These are phyloP conservation scores for Carduelis carduelis DNA, from an alignment of 2,797 vertebrate species.

Conservation along the genomic window DNA sequence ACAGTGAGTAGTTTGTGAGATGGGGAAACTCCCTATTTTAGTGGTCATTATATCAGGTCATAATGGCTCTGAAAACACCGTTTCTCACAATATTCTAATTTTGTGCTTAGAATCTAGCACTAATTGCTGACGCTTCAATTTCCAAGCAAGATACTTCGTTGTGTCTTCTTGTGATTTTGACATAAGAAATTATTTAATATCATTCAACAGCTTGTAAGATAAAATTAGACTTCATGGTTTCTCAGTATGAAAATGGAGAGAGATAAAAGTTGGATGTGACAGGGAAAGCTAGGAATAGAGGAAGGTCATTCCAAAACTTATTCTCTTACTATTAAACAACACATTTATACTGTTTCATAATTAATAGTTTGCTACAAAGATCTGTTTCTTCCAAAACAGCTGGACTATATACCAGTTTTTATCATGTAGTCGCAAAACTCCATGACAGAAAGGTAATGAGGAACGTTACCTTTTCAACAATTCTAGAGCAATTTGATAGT, in stretches of 20 bases:
- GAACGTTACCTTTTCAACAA: neutral
- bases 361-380: neutral
- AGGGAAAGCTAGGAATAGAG: neutral
- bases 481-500: neutral
- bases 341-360: neutral
- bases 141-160: neutral
- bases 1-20: neutral
- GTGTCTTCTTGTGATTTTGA: neutral
- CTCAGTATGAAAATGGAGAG: neutral
- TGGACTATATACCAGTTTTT: neutral
- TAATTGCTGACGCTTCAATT: neutral
- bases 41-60: neutral
- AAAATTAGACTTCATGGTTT: slow-evolving; percentile 36
- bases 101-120: neutral
- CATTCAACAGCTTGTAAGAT: neutral
- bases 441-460: neutral
- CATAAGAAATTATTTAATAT: neutral
- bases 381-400: neutral
- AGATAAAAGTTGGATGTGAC: neutral
- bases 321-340: neutral
- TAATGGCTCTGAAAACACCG: neutral
- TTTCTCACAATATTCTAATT: neutral
- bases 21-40: neutral
- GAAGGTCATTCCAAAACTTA: neutral
- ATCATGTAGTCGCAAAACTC: neutral